Conservation (phyloP, 2,797 vertebrate species). For the Chelon labrosus region DNA sequence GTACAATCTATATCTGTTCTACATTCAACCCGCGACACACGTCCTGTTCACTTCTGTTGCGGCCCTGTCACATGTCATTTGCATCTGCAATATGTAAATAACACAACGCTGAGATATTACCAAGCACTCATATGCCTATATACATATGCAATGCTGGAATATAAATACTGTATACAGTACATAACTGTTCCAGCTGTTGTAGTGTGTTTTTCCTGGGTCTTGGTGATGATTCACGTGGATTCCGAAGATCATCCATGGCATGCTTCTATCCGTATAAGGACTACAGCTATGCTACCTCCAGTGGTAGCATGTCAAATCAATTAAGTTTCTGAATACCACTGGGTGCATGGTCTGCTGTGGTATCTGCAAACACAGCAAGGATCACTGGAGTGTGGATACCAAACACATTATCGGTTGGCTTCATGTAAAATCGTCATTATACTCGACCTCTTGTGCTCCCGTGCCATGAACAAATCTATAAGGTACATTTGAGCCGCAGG, state of each 20-base stretch:
- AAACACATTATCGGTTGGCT: slow-evolving; percentile 33
- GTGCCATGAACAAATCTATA: slow-evolving; percentile 4
- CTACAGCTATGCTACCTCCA: slow-evolving; percentile 4
- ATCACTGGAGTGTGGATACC: slow-evolving; percentile 17
- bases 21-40: background rate
- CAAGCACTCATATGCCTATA: background rate
- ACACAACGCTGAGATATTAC: background rate
- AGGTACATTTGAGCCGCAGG: slow-evolving; percentile 3
- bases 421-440: slow-evolving; percentile 43
- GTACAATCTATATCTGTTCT: slow-evolving; percentile 7
- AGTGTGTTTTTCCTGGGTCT: slow-evolving; percentile 4
- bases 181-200: background rate
- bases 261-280: slow-evolving; percentile 19
- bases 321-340: slow-evolving; percentile 12
- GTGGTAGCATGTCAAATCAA: slow-evolving; percentile 38
- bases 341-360: background rate
- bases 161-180: background rate
- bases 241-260: slow-evolving; percentile 11
- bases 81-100: background rate
- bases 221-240: slow-evolving; percentile 15
- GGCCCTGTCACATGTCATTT: background rate
- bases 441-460: slow-evolving; percentile 17
- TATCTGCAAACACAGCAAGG: slow-evolving; percentile 15
- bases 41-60: background rate
- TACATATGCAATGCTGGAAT: background rate